A percentile compares a stretch with the other conserved stretches of the same genome.
These are phyloP conservation scores for Ptychochromis oligacanthus DNA, from an alignment of 2,113 vertebrate species.

Conservation along the genomic window DNA sequence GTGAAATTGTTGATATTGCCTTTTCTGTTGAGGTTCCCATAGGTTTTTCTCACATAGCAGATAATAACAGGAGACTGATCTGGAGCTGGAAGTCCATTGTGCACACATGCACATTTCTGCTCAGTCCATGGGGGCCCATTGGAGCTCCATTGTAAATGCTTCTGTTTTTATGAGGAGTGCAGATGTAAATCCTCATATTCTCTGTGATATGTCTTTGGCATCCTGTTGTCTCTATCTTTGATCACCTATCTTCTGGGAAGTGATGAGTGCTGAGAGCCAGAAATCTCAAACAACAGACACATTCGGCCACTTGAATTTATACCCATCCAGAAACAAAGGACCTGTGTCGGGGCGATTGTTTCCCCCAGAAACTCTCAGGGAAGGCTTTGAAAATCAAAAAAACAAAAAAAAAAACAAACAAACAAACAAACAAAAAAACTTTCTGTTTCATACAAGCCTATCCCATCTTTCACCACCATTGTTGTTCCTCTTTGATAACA, in stretches of 20 bases:
- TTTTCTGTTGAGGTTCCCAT: conserved; percentile 64
- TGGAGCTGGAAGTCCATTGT: conserved; percentile 59
- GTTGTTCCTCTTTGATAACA: conserved; percentile 66
- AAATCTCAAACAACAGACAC: conserved; percentile 66
- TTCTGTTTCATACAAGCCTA: conserved; percentile 58
- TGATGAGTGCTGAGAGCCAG: conserved; percentile 47
- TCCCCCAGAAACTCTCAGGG: conserved; percentile 42
- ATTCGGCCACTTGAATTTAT: conserved; percentile 65
- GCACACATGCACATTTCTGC: neutral
- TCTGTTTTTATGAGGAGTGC: conserved; percentile 68
- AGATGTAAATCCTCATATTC: conserved; percentile 78
- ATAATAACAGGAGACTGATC: conserved; percentile 61
- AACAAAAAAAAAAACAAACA: no score
- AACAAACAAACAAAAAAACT: no score
- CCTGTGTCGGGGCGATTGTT: conserved; percentile 61
- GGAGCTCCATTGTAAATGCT: conserved; percentile 59
- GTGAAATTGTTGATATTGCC: conserved; percentile 52
- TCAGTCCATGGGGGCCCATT: conserved; percentile 37
- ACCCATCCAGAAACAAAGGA: conserved; percentile 66
- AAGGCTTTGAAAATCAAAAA: conserved; percentile 61
- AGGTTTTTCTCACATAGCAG: conserved; percentile 52
- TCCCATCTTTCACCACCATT: conserved; percentile 49
- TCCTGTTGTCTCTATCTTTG: conserved; percentile 66
- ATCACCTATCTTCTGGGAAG: conserved; percentile 75
- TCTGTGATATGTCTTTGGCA: conserved; percentile 67